Evolutionary conservation across 2,797 vertebrate species (phyloP), one percentile per base, ranked within the genome.

Genomic region (Dipus sagitta): DNA sequence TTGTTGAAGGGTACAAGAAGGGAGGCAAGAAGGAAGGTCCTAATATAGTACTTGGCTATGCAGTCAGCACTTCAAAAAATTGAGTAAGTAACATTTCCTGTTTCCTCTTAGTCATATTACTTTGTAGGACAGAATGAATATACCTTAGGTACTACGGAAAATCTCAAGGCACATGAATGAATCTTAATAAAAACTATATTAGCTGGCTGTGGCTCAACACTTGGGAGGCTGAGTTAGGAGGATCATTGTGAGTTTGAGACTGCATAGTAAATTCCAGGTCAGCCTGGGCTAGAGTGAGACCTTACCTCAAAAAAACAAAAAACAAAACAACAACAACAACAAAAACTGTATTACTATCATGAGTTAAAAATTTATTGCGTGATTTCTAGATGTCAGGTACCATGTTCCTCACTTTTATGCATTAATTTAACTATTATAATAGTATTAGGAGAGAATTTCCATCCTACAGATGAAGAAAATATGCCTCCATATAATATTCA

Each of bases 61-160:
- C 23, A 94, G 78, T 85, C 78, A 93, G 67, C 6, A n/a, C 65
- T 86, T 93, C 1, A 2, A 62, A 91, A 93, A 91, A 71, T 78
- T 47, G n/a, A 92, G 20, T 84, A 88, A 94, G 74, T 96, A 78
- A 95, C 34, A 94, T 65, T 93, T 96, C 86, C 95, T 96, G 87
- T 94, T 94, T 91, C 38, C 72, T 96, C 81, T 96, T 96, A 96
- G 91, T 94, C 93, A 91, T 86, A 18, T n/a, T n/a, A 87, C 67
- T 93, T 89, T 30, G 6, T 81, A 79, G 78, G 71, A 80, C 83
- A 74, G 81, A 93, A 85, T 3, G 20, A 94, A 80, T 74, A 17
- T 89, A 80, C 77, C n/a, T 76, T n/a, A 83, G 74, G 52, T 30
- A 64, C 71, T 30, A 88, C 82, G 88, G 62, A 91, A 92, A 93